phyloP scores from a whole-genome alignment of 1,140 invertebrate genomes.

The Pteromalus puparum region DNA sequence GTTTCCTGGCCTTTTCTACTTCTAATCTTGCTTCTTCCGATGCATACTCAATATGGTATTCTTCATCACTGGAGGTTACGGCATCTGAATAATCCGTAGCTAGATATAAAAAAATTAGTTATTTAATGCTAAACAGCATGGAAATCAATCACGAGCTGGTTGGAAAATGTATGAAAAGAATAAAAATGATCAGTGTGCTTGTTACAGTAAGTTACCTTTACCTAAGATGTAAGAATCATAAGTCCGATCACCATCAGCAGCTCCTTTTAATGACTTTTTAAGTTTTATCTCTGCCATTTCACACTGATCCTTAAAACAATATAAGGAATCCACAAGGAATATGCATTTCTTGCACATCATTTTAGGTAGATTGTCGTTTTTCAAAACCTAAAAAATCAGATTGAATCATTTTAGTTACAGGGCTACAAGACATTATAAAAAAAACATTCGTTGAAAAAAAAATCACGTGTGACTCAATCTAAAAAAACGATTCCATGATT shows the following conservation, averaged over 20 bases:
- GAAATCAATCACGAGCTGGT: background rate
- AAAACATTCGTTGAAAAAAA: too few species aligned
- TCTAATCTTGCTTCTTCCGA: constrained; percentile 55
- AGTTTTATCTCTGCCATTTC: constrained; percentile 53
- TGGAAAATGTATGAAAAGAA: background rate
- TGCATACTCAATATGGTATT: constrained; percentile 54
- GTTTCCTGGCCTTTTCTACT: constrained; percentile 51
- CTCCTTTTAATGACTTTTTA: constrained; percentile 23
- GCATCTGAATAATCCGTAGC: background rate
- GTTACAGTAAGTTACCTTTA: background rate
- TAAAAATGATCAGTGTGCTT: background rate
- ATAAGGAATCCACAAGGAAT: constrained; percentile 54
- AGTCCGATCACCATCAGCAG: background rate
- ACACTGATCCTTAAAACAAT: constrained; percentile 56
- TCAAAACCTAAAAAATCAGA: constrained; percentile 40
- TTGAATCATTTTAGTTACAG: background rate
- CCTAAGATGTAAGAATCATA: constrained; percentile 1
- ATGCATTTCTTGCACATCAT: constrained; percentile 58
- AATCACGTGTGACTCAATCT: too few species aligned
- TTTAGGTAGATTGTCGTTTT: constrained; percentile 51
- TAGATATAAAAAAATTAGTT: background rate
- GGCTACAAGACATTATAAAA: too few species aligned
- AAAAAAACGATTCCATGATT: too few species aligned
- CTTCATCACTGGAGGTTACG: constrained; percentile 46
- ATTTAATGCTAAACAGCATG: background rate